These are phyloP conservation scores for Trinorchestia longiramus DNA, from an alignment of 1,140 invertebrate species.

Conservation along the genomic window DNA sequence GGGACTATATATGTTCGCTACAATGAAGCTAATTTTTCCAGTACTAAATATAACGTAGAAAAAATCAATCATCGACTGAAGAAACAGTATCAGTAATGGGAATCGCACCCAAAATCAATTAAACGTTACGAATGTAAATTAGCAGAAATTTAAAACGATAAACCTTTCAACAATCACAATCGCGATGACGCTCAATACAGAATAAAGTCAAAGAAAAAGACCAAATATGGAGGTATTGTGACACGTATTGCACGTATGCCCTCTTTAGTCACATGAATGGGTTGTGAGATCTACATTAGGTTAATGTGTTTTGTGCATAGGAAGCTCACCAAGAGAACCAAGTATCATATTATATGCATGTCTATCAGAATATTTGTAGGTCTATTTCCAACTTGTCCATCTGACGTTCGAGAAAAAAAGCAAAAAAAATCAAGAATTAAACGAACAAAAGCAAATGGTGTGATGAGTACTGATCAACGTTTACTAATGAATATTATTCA, in stretches of 20 bases:
- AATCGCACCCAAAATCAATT: neutral
- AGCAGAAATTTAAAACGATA: neutral
- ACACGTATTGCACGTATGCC: neutral
- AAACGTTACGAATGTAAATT: neutral
- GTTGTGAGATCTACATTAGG: neutral
- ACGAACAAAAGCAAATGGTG: neutral
- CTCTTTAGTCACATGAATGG: neutral
- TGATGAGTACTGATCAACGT: neutral
- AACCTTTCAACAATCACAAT: neutral
- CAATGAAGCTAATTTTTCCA: no score
- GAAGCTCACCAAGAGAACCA: neutral
- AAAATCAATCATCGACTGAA: no score
- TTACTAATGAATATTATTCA: neutral
- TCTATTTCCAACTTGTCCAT: neutral
- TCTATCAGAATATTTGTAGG: neutral
- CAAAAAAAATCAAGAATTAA: neutral
- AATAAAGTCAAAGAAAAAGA: neutral
- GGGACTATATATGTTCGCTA: no score
- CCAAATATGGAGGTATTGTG: conserved; percentile 2
- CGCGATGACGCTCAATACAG: neutral
- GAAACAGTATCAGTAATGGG: no score
- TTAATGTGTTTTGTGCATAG: neutral
- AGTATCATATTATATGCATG: neutral
- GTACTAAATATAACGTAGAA: no score
- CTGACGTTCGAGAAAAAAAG: neutral